phyloP scores from a whole-genome alignment of 1,140 invertebrate species.

The Melipona quadrifasciata region DNA sequence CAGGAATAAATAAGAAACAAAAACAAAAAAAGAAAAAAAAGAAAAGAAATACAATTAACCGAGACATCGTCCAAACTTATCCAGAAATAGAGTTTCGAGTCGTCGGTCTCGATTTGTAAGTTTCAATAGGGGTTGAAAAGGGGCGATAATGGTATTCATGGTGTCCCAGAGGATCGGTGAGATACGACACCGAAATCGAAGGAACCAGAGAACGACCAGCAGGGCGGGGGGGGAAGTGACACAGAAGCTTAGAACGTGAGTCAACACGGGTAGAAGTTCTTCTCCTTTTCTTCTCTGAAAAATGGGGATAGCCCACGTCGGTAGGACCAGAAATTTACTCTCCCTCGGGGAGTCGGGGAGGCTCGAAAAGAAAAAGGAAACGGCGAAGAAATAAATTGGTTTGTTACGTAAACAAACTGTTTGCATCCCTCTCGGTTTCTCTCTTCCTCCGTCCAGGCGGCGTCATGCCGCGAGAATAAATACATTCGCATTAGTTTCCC shows the following conservation, averaged over 20 bases:
- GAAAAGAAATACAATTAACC: not conserved
- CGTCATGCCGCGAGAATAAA: constrained; percentile 18
- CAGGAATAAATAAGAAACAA: too few species aligned
- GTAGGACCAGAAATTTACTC: constrained; percentile 40
- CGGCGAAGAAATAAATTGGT: constrained; percentile 45
- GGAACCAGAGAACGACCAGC: not conserved
- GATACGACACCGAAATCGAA: too few species aligned
- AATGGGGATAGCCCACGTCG: constrained; percentile 11
- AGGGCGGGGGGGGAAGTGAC: not conserved
- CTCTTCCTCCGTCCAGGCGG: constrained; percentile 18
- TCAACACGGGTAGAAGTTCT: not conserved
- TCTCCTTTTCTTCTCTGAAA: not conserved
- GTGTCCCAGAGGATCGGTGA: constrained; percentile 7
- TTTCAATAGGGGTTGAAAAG: not conserved
- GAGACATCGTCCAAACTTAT: not conserved
- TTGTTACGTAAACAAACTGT: constrained; percentile 53
- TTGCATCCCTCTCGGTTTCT: not conserved
- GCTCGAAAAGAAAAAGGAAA: not conserved
- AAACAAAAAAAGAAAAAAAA: too few species aligned
- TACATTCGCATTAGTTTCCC: constrained; percentile 27
- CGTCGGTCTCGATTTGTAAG: not conserved
- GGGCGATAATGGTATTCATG: constrained; percentile 39
- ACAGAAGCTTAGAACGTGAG: not conserved
- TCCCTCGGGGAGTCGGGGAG: constrained; percentile 18
- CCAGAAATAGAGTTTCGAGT: not conserved